Evolutionary conservation across 2,888 invertebrate species (phyloP), one percentile per base, ranked within the genome.

Genomic region (Orthosia cruda): DNA sequence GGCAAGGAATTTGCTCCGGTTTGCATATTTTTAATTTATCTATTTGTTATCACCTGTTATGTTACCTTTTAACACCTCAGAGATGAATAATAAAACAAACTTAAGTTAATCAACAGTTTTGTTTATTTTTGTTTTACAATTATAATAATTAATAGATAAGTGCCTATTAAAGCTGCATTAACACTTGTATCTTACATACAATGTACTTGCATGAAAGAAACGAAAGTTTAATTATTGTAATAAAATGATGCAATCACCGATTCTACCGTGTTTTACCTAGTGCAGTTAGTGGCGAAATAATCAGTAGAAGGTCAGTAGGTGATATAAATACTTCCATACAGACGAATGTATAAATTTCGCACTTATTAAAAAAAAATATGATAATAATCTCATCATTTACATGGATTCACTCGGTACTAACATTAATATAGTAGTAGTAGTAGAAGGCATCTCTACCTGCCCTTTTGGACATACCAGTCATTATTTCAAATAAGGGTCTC

Each of bases 41-140:
- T 13, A 2, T 15, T 49, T 59, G 63, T 83, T 74, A 81, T 80
- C 67, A 23, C 16, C 4, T 47, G 32, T 40, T 79, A 2, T 52
- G n/a, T 9, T 20, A 67, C 3, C 20, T 47, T 20, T 40, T n/a
- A 47, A 47, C 52, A 47, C 20, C 26, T 52, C 13, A 2, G 18
- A 26, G 26, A 3, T 2, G 7, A 18, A 57, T 67, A 59, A 67
- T 47, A 16, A 57, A 26, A 16, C 45, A 59, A n/a, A 49, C 13
- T 13, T 15, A 9, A 4, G 12, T 15, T 15, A 47, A 32, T 12
- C 15, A n/a, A 18, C 1, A 50, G 2, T 45, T 4, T 3, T n/a
- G 0, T 54, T 20, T 54, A 5, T 20, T 54, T 20, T 20, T 12
- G 13, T 63, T 15, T 52, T 40, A 23, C 18, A 26, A 13, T 26